These are phyloP conservation scores for Plodia interpunctella DNA, from an alignment of 1,140 invertebrate genomes.

Conservation along the genomic window DNA sequence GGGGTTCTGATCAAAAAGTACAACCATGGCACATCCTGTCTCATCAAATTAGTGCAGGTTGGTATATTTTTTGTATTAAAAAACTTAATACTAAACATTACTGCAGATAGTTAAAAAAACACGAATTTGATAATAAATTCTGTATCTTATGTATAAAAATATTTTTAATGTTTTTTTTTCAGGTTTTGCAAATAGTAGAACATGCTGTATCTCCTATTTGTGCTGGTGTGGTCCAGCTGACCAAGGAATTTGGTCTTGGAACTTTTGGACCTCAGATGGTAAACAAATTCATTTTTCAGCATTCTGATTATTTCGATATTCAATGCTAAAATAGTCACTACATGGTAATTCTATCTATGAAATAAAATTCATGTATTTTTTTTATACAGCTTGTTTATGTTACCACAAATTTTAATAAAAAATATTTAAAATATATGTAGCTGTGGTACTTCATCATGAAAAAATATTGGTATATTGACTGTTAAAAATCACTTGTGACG, in stretches of 20 bases:
- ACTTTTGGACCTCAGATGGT: conserved; percentile 83
- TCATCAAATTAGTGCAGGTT: conserved; percentile 83
- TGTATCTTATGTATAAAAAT: background rate
- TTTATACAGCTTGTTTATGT: too few species aligned
- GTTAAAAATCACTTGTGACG: too few species aligned
- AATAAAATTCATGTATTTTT: too few species aligned
- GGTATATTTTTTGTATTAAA: conserved; percentile 11
- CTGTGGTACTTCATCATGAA: too few species aligned
- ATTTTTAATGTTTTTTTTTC: conserved; percentile 30
- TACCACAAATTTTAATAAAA: too few species aligned
- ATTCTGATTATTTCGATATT: too few species aligned
- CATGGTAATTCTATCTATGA: too few species aligned
- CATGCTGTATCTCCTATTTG: conserved; percentile 82
- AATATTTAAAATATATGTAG: too few species aligned
- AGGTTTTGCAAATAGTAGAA: conserved; percentile 87
- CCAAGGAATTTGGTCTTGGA: conserved; percentile 79
- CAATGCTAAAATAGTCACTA: too few species aligned
- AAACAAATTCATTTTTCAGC: conserved; percentile 14
- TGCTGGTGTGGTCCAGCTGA: conserved; percentile 81
- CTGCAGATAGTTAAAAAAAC: background rate
- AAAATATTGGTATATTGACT: too few species aligned
- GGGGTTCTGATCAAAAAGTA: conserved; percentile 89
- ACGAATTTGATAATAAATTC: background rate
- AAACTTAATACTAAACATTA: too few species aligned
- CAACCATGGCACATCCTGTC: conserved; percentile 84